Percentiles rank a stretch among this genome's conserved stretches.
Conservation (phyloP, 2,888 invertebrate genomes). For the Lasioglossum morio region DNA sequence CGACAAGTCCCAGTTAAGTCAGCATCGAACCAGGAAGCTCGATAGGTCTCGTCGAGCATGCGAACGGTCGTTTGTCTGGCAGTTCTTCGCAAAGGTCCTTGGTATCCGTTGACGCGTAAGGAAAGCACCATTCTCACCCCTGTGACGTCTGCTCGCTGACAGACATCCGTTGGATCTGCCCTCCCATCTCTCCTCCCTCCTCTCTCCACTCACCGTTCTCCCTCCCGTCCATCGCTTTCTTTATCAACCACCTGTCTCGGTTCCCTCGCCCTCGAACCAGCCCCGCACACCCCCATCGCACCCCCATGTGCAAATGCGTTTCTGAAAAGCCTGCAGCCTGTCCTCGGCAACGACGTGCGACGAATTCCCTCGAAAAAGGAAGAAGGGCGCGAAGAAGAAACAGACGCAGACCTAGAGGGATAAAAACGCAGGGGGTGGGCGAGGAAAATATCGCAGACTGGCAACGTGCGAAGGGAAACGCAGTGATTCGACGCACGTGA, state of each 20-base stretch:
- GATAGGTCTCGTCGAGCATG: background rate
- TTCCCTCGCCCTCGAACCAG: background rate
- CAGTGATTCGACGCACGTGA: conserved; percentile 64
- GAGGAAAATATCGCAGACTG: conserved; percentile 50
- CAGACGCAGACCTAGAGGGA: background rate
- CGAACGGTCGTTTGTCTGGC: conserved; percentile 22
- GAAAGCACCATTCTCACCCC: conserved; percentile 46
- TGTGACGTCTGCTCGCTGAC: conserved; percentile 59
- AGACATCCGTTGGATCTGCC: conserved; percentile 54
- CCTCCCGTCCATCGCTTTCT: conserved; percentile 16
- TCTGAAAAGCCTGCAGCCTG: conserved; percentile 67
- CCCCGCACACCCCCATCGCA: conserved; percentile 12
- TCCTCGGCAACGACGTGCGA: conserved; percentile 67
- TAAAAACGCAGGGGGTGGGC: background rate
- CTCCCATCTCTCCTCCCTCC: background rate
- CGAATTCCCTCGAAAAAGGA: conserved; percentile 57
- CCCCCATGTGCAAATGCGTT: conserved; percentile 65
- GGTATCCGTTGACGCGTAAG: conserved; percentile 34
- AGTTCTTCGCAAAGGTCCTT: conserved; percentile 27
- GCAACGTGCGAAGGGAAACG: conserved; percentile 22
- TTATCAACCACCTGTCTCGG: conserved; percentile 40
- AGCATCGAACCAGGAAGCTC: background rate
- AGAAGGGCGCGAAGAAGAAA: background rate
- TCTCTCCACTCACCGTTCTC: background rate
- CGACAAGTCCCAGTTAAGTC: conserved; percentile 5